Base-by-base conservation (phyloP, 2,888 invertebrate species). In the Sylvicola cinctus region DNA sequence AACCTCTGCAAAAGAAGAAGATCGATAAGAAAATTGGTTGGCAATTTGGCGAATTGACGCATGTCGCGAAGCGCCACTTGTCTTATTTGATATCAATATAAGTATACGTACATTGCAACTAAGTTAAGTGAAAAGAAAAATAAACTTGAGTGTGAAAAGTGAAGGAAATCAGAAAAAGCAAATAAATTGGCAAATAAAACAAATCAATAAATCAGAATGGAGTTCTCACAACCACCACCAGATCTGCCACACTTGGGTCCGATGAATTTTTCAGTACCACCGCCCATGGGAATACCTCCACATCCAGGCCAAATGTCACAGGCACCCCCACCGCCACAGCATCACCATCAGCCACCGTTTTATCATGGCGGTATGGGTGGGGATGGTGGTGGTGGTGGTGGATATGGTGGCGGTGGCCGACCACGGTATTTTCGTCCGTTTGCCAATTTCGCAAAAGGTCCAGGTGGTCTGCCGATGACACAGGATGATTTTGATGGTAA, bases 401-500 rank as follows among this genome's bases (percentile, higher is more conserved):
- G 51, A n/a, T n/a, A 20, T 20, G 49, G 51, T 11, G 42, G 48
- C 13, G 54, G 54, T 3, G 54, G 51, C 34, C 54, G 53, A 20
- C 53, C 55, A 37, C 54, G 54, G 8, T 55, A 55, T 38, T 58
- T 55, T 32, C 55, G 55, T 35, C 52, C 55, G 3, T 58, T 57
- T 27, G 50, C 50, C 2, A 52, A 51, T 15, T 58, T 58, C 35
- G 53, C 52, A 29, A 47, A 58, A 11, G 66, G 66, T 2, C 64
- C 64, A 25, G 49, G 62, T 35, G 58, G 57, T 15, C 54, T 58
- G 15, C 65, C 64, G 38, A 75, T 75, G 74, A 73, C 74, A 31
- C 71, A 80, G 49, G 80, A 80, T 49, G 90, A 90, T 58, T 91
- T 90, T 54, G 93, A 95, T 66, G 95, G 93, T 38, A 91, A 95